Evolutionary conservation across 2,113 vertebrate genomes (phyloP).

Genomic region (Oncorhynchus tshawytscha): DNA sequence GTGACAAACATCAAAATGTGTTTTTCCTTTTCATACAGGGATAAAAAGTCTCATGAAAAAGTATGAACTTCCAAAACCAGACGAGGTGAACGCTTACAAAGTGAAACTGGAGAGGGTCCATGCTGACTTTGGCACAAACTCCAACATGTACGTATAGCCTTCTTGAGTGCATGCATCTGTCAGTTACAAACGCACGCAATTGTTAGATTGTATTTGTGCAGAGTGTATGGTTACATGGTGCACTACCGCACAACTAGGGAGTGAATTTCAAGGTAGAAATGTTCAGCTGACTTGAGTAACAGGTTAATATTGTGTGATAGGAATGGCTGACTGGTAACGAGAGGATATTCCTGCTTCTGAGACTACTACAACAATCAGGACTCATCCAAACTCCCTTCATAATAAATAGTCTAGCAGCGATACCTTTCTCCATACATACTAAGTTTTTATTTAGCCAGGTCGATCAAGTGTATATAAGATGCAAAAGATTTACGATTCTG

Average conservation of each 20-base stretch:
- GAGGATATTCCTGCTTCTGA: background rate
- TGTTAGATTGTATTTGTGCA: too few species aligned
- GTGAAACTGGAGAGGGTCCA: conserved; percentile 91
- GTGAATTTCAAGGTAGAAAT: conserved; percentile 2
- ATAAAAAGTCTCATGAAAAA: conserved; percentile 90
- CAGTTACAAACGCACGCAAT: too few species aligned
- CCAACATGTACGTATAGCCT: conserved; percentile 76
- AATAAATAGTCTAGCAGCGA: background rate
- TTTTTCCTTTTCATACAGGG: conserved; percentile 62
- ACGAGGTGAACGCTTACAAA: conserved; percentile 80
- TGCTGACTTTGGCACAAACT: conserved; percentile 75
- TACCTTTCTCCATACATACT: conserved; percentile 21
- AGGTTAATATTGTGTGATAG: too few species aligned
- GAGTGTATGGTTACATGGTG: too few species aligned
- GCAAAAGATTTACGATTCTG: conserved; percentile 70
- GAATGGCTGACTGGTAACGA: too few species aligned
- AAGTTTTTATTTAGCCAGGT: conserved; percentile 75
- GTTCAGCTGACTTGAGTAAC: background rate
- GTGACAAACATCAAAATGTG: too few species aligned
- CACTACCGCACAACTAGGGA: too few species aligned
- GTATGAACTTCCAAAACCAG: conserved; percentile 80
- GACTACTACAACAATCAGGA: background rate
- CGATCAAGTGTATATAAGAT: conserved; percentile 70
- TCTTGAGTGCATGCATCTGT: too few species aligned
- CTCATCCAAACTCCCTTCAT: too few species aligned